Conservation (phyloP, 1,140 invertebrate genomes). For the Halotydeus destructor region DNA sequence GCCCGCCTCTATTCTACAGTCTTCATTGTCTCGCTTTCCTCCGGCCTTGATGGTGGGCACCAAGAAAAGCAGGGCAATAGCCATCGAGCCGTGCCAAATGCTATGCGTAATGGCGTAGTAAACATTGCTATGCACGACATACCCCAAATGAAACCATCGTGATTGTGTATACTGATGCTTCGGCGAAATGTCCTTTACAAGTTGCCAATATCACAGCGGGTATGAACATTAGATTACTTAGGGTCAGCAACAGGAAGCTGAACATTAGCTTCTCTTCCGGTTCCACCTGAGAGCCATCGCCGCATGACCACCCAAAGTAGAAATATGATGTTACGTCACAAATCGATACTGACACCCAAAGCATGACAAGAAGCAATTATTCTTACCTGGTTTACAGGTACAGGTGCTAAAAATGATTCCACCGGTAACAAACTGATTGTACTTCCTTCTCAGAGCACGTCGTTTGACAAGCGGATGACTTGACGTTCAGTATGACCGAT, state of each 20-base stretch:
- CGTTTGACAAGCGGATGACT: conserved; percentile 23
- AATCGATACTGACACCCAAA: neutral
- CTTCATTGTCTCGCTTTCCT: neutral
- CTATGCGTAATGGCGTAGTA: conserved; percentile 57
- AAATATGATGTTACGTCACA: neutral
- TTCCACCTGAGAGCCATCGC: conserved; percentile 49
- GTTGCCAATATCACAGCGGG: conserved; percentile 56
- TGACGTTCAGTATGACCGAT: conserved; percentile 21
- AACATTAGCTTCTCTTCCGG: conserved; percentile 39
- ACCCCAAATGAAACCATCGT: conserved; percentile 67
- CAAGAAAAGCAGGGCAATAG: conserved; percentile 52
- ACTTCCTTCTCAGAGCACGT: conserved; percentile 31
- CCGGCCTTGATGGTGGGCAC: conserved; percentile 31
- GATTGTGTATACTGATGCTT: conserved; percentile 54
- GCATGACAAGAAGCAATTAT: neutral
- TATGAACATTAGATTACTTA: conserved; percentile 66
- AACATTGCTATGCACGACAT: conserved; percentile 16
- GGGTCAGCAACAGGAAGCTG: conserved; percentile 48
- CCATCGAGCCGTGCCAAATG: conserved; percentile 66
- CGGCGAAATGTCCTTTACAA: conserved; percentile 50
- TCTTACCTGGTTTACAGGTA: conserved; percentile 23
- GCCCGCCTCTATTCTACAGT: conserved; percentile 11
- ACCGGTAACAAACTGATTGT: conserved; percentile 47
- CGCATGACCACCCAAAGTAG: conserved; percentile 49
- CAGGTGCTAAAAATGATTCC: conserved; percentile 28